Conservation (phyloP, 2,888 invertebrate genomes). For the Caenorhabditis sp. region DNA sequence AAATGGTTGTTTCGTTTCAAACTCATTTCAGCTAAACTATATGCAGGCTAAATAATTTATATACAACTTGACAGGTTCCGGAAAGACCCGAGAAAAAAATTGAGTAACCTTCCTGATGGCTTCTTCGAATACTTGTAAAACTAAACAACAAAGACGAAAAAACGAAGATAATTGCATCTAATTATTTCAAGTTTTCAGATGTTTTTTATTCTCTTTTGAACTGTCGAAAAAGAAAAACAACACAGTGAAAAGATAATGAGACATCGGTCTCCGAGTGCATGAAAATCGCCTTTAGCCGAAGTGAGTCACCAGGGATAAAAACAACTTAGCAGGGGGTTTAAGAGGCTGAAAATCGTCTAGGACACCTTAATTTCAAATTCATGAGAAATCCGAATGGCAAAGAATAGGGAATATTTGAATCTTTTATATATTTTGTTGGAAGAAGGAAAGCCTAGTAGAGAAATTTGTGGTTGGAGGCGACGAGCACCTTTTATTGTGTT, state of each 20-base stretch:
- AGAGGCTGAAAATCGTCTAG: slow-evolving; percentile 11
- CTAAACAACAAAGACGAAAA: neutral
- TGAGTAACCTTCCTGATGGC: neutral
- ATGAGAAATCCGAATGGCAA: neutral
- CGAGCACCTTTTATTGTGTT: neutral
- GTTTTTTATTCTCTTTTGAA: slow-evolving; percentile 10
- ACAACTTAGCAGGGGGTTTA: neutral
- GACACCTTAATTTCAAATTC: slow-evolving; percentile 1
- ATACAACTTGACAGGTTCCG: too few relatives aligned
- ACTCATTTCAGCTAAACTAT: too few relatives aligned
- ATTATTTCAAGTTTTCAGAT: slow-evolving; percentile 25
- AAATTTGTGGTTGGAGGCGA: neutral
- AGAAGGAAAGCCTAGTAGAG: neutral
- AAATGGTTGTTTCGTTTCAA: too few relatives aligned
- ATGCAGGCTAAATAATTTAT: too few relatives aligned
- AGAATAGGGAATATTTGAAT: neutral
- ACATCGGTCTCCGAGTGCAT: neutral
- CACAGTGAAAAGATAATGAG: slow-evolving; percentile 27
- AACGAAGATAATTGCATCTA: slow-evolving; percentile 35
- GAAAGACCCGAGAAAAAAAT: too few relatives aligned
- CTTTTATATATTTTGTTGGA: neutral
- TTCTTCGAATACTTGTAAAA: neutral
- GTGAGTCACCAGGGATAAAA: slow-evolving; percentile 7
- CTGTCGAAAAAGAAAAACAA: slow-evolving; percentile 2
- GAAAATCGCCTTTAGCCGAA: neutral